A percentile compares a stretch with the other conserved stretches of the same genome.
Conservation (phyloP, 2,888 invertebrate species). For the Leptopilina myrica region DNA sequence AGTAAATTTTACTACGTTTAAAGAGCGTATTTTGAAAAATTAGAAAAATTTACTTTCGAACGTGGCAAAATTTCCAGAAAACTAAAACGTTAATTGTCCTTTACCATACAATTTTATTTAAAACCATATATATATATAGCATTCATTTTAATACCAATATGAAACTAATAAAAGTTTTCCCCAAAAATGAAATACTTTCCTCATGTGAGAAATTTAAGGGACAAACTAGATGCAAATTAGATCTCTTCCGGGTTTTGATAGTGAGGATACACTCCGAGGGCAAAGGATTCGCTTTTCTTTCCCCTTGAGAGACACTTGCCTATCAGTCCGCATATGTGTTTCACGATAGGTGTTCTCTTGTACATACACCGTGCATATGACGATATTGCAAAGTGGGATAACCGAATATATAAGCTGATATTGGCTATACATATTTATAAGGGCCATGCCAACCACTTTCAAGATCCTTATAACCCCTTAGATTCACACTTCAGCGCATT, state of each 20-base stretch:
- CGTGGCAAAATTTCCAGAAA: too few relatives aligned
- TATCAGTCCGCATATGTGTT: conserved; percentile 49
- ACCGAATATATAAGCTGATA: conserved; percentile 68
- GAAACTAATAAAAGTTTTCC: not conserved
- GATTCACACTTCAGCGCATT: not conserved
- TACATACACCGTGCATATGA: conserved; percentile 50
- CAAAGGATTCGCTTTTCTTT: conserved; percentile 63
- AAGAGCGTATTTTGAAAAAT: too few relatives aligned
- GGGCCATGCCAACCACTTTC: conserved; percentile 36
- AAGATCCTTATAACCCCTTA: conserved; percentile 15
- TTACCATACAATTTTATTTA: too few relatives aligned
- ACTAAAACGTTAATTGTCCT: too few relatives aligned
- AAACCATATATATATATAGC: too few relatives aligned
- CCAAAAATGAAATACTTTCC: not conserved
- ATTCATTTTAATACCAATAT: too few relatives aligned
- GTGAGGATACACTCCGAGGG: conserved; percentile 51
- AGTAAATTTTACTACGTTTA: too few relatives aligned
- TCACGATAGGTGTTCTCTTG: conserved; percentile 47
- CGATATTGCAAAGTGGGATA: conserved; percentile 64
- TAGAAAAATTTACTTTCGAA: too few relatives aligned
- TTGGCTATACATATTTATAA: conserved; percentile 72
- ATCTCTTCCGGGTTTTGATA: conserved; percentile 65
- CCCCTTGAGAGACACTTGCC: conserved; percentile 51
- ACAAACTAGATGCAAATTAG: conserved; percentile 71
- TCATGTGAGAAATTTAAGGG: conserved; percentile 61